phyloP scores from a whole-genome alignment of 1,140 invertebrate genomes.

The Papilio aristodemus region DNA sequence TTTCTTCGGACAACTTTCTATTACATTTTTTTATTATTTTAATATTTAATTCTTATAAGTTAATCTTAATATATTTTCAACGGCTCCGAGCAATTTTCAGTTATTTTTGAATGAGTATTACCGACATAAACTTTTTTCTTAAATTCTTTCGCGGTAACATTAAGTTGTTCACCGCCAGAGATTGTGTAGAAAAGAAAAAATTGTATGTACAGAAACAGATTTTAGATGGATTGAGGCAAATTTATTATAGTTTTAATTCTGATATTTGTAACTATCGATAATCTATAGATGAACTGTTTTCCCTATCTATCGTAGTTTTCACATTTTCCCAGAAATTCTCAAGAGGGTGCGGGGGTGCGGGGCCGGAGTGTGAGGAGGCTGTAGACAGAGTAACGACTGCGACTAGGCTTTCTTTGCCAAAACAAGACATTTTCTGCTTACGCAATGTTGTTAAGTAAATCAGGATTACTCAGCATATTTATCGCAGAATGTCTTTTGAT shows the following conservation, averaged over 20 bases:
- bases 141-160: no score
- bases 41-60: no score
- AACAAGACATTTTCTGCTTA: not conserved
- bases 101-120: no score
- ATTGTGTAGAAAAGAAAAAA: no score
- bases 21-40: no score
- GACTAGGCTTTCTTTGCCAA: not conserved
- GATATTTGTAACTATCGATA: not conserved
- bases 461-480: not conserved
- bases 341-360: not conserved
- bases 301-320: not conserved
- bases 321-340: not conserved
- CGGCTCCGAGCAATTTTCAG: no score
- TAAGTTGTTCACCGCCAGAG: no score
- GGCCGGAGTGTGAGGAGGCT: not conserved
- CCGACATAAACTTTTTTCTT: no score
- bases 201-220: no score
- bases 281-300: not conserved
- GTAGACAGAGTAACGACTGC: constrained; percentile 1
- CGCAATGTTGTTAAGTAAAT: constrained; percentile 2
- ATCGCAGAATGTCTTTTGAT: not conserved
- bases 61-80: no score
- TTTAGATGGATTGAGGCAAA: no score
- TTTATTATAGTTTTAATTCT: not conserved
- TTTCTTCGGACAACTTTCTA: no score